phyloP scores from a whole-genome alignment of 2,888 invertebrate species.

The Embidobia sp. region DNA sequence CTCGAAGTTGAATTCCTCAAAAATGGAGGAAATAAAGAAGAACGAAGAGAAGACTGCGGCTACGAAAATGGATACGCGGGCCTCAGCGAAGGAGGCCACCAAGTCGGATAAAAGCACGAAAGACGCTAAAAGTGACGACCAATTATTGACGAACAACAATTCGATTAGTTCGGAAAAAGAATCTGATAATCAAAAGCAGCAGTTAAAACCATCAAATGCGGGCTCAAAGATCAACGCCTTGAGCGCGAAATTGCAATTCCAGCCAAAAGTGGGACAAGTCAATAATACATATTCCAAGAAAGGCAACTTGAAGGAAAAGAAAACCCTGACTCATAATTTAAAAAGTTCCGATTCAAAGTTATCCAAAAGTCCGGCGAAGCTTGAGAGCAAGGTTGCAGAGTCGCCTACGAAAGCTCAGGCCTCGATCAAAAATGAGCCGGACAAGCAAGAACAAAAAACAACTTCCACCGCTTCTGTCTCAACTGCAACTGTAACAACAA shows the following conservation, averaged over 20 bases:
- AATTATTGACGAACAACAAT: constrained; percentile 57
- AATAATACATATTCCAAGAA: constrained; percentile 78
- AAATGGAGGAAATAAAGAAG: constrained; percentile 40
- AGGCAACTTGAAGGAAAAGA: constrained; percentile 71
- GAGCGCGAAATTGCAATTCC: constrained; percentile 78
- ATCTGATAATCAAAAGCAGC: constrained; percentile 62
- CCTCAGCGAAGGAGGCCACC: constrained; percentile 31
- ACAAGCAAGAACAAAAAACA: constrained; percentile 1
- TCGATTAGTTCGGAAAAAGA: constrained; percentile 64
- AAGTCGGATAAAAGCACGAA: constrained; percentile 45
- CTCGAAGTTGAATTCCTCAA: constrained; percentile 40
- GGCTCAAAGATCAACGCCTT: constrained; percentile 79
- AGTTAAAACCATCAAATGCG: constrained; percentile 61
- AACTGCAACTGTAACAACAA: not conserved
- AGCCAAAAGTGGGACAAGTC: constrained; percentile 77
- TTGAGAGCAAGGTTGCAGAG: constrained; percentile 33
- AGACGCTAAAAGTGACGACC: constrained; percentile 44
- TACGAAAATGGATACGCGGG: constrained; percentile 42
- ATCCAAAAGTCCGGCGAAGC: constrained; percentile 45
- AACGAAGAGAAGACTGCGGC: constrained; percentile 39
- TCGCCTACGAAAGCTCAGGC: constrained; percentile 7
- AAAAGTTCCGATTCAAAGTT: constrained; percentile 70
- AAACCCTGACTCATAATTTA: constrained; percentile 64
- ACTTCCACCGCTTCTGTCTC: not conserved
- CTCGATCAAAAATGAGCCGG: constrained; percentile 1